These are phyloP conservation scores for Trichechus manatus DNA, from an alignment of 2,113 vertebrate species.

Conservation along the genomic window DNA sequence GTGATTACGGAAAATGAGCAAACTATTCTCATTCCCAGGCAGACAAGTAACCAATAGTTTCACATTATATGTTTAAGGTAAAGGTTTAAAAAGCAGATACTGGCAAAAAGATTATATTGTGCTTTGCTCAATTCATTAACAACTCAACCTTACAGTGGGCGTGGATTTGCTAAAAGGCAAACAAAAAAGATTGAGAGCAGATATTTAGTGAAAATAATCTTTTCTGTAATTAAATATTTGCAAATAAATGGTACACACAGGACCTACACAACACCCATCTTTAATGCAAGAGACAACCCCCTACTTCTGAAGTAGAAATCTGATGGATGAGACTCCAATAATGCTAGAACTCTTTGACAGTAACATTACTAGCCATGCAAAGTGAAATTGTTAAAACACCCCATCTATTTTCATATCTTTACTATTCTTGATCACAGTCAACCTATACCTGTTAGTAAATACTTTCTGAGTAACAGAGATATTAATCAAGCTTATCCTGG, in stretches of 20 bases:
- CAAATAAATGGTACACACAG: conserved; percentile 25
- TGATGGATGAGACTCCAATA: neutral
- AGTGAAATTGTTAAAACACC: neutral
- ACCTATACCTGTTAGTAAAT: neutral
- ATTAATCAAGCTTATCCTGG: neutral
- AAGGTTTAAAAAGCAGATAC: conserved; percentile 46
- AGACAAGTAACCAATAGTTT: conserved; percentile 24
- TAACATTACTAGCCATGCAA: conserved; percentile 5
- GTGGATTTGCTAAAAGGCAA: neutral
- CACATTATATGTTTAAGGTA: conserved; percentile 28
- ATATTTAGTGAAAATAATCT: conserved; percentile 26
- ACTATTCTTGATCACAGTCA: conserved; percentile 5
- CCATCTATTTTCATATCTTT: neutral
- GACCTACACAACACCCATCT: neutral
- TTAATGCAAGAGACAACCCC: neutral
- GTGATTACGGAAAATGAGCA: conserved; percentile 14
- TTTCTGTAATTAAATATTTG: conserved; percentile 56
- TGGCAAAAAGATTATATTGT: neutral
- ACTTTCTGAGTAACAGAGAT: neutral
- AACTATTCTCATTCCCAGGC: neutral
- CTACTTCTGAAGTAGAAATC: neutral
- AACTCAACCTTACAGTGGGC: neutral
- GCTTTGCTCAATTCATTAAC: conserved; percentile 37
- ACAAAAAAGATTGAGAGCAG: conserved; percentile 21
- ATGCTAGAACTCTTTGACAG: neutral